Evolutionary conservation across 2,888 invertebrate genomes (phyloP), one percentile per base, ranked within the genome.

Genomic region (Ernsta delagoae): DNA sequence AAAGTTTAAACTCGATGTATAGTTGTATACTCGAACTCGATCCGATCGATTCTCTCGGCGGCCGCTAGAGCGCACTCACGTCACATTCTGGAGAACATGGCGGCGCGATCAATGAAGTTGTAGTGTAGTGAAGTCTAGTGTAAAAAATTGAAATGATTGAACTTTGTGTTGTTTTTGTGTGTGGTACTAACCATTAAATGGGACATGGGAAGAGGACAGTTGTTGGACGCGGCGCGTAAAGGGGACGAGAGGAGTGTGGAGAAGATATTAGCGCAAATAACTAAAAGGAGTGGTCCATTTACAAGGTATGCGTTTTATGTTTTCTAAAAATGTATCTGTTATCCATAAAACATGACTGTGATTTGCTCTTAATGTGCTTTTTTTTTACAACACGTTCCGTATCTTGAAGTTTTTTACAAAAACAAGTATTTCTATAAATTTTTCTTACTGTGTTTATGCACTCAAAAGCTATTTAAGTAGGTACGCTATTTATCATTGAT

Each of bases 201-300:
- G 93, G 90, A 88, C 87, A 99, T 99, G 98, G 98, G 98, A 88
- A 98, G 98, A 94, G 98, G 99, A 93, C 98, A 98, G 94, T 95
- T 99, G 90, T 95, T 99, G 89, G 98, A 99, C 88, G 99, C 98
- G 80, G 98, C 98, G 78, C 96, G 98, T 83, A 97, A 96, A 94
- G 99, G 98, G 86, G 98, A 98, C 92, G 95, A 96, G 82, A 95
- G 95, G 78, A 95, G 96, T 80, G 97, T 98, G 77, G 98, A 98
- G 91, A 98, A 98, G 94, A 97, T 98, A 84, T 94, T 98, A 81
- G 96, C 95, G 79, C 97, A 97, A 92, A 96, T 97, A 94, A 96
- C 96, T 83, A 98, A 97, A 95, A 96, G 97, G 95, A 97, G 97
- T 95, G 98, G 98, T 94, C 98, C 98, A 81, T 95, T 98, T 90